A percentile compares a stretch with the other conserved stretches of the same genome.
Evolutionary conservation across 2,113 vertebrate genomes (phyloP).

Genomic region (Rutilus rutilus): DNA sequence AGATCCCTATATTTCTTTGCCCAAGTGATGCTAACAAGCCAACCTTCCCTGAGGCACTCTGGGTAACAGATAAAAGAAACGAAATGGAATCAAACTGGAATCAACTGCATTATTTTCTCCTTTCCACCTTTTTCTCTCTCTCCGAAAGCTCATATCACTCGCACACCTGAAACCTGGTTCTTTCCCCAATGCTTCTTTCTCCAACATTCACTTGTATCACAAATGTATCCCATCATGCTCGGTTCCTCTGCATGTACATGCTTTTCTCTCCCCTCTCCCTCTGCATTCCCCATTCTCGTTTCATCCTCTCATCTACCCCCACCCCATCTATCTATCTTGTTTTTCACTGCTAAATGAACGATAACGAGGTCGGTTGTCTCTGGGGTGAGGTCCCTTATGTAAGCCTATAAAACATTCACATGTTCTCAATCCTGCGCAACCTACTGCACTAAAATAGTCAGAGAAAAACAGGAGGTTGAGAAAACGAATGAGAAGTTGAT

Average conservation of each 20-base stretch:
- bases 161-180: slow-evolving; percentile 30
- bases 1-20: slow-evolving; percentile 37
- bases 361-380: slow-evolving; percentile 51
- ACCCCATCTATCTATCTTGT: slow-evolving; percentile 25
- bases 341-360: slow-evolving; percentile 47
- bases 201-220: slow-evolving; percentile 10
- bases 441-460: slow-evolving; percentile 44
- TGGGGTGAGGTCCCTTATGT: slow-evolving; percentile 49
- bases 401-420: slow-evolving; percentile 52
- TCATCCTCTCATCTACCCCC: slow-evolving; percentile 35
- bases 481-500: slow-evolving; percentile 42
- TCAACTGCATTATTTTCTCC: slow-evolving; percentile 54
- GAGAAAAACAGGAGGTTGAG: slow-evolving; percentile 10
- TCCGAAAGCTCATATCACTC: slow-evolving; percentile 20
- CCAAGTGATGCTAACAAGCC: slow-evolving; percentile 33
- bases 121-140: slow-evolving; percentile 27
- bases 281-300: slow-evolving; percentile 39
- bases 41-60: slow-evolving; percentile 49
- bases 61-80: slow-evolving; percentile 54
- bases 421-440: slow-evolving; percentile 44
- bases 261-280: slow-evolving; percentile 24
- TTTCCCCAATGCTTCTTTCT: slow-evolving; percentile 31
- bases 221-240: slow-evolving; percentile 35
- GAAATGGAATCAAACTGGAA: slow-evolving; percentile 52
- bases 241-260: slow-evolving; percentile 33